Evolutionary conservation across 1,140 invertebrate species (phyloP).

Genomic region (Apis florea): DNA sequence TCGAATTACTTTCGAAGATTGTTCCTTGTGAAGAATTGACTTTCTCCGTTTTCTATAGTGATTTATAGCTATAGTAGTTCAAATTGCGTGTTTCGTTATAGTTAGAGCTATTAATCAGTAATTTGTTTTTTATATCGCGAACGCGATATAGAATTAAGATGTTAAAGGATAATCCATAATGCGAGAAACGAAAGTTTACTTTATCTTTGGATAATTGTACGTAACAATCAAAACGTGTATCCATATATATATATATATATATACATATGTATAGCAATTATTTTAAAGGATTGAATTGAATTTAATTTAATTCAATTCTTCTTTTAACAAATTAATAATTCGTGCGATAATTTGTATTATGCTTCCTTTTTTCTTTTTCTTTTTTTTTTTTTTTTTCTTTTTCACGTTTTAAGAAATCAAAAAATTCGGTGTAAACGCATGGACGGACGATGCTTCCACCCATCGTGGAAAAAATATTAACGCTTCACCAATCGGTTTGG

Average conservation of each 20-base stretch:
- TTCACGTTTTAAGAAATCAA: background rate
- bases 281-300: background rate
- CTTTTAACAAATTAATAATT: background rate
- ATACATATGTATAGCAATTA: background rate
- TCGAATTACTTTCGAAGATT: background rate
- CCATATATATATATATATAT: too few relatives aligned
- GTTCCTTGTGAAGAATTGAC: background rate
- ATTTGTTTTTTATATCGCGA: background rate
- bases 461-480: conserved; percentile 2
- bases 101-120: background rate
- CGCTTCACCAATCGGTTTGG: background rate
- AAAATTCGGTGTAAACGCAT: conserved; percentile 10
- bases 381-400: background rate
- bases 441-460: too few relatives aligned
- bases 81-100: background rate
- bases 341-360: background rate
- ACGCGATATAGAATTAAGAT: background rate
- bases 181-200: background rate
- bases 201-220: background rate
- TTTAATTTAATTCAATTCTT: too few relatives aligned
- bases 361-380: background rate
- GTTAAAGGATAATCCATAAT: background rate
- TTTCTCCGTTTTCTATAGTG: background rate
- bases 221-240: background rate
- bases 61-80: background rate